A percentile compares a stretch with the other conserved stretches of the same genome.
phyloP scores from a whole-genome alignment of 2,888 invertebrate species.

The Melanostoma mellinum region DNA sequence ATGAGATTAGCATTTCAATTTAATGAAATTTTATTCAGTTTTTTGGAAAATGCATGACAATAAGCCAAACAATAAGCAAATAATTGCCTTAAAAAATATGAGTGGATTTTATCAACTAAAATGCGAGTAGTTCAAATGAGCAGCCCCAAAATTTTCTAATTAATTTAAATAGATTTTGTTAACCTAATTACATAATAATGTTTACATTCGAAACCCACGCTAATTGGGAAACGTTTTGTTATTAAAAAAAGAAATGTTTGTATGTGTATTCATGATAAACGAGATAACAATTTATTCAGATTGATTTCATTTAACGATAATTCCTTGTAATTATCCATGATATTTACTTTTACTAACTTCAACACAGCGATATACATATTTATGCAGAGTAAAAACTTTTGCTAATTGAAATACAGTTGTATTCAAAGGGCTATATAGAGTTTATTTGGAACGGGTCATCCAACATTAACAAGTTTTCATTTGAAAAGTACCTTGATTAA shows the following conservation, averaged over 20 bases:
- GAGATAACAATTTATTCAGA: slow-evolving; percentile 34
- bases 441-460: background rate
- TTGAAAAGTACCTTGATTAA: slow-evolving; percentile 36
- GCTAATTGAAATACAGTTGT: slow-evolving; percentile 3
- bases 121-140: slow-evolving; percentile 42
- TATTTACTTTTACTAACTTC: background rate
- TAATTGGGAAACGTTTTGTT: slow-evolving; percentile 54
- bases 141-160: slow-evolving; percentile 53
- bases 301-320: slow-evolving; percentile 34
- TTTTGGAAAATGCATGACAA: background rate
- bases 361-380: background rate
- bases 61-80: slow-evolving; percentile 17
- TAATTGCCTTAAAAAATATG: slow-evolving; percentile 1
- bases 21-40: no score
- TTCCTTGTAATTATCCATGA: slow-evolving; percentile 17
- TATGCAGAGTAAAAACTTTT: background rate
- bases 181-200: slow-evolving; percentile 50
- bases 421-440: background rate
- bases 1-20: no score
- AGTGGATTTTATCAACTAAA: slow-evolving; percentile 34
- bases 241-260: slow-evolving; percentile 54
- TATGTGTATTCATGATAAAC: slow-evolving; percentile 30
- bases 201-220: slow-evolving; percentile 44
- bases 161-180: slow-evolving; percentile 61
- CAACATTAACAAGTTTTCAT: slow-evolving; percentile 12